Evolutionary conservation across 2,888 invertebrate genomes (phyloP).

Genomic region (Dryomyza anilis): DNA sequence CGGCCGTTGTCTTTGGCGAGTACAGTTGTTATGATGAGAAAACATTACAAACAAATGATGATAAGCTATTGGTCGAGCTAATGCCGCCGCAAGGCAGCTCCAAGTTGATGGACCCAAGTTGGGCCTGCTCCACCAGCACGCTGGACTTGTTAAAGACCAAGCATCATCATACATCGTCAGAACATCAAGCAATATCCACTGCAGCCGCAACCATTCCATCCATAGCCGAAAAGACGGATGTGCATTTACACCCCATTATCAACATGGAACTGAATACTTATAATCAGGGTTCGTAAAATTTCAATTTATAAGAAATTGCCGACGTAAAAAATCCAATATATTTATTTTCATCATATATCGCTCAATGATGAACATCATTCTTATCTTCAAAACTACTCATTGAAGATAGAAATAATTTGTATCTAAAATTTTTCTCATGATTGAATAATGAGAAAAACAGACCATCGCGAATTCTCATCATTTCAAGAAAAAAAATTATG

Average conservation of each 20-base stretch:
- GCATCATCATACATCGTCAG: conserved; percentile 15
- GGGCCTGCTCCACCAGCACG: conserved; percentile 51
- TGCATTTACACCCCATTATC: conserved; percentile 32
- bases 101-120: conserved; percentile 42
- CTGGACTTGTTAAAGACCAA: conserved; percentile 55
- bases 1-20: conserved; percentile 63
- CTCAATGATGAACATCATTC: too few relatives aligned
- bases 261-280: conserved; percentile 48
- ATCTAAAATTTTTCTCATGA: too few relatives aligned
- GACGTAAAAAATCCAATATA: too few relatives aligned
- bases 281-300: too few relatives aligned
- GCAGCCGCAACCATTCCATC: conserved; percentile 26
- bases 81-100: conserved; percentile 63
- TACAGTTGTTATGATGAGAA: conserved; percentile 72
- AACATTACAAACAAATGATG: conserved; percentile 61
- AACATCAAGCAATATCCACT: neutral
- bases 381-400: too few relatives aligned
- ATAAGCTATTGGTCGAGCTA: conserved; percentile 69
- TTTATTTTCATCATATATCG: too few relatives aligned
- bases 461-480: too few relatives aligned
- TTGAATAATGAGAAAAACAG: too few relatives aligned
- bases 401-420: too few relatives aligned
- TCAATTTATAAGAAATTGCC: too few relatives aligned
- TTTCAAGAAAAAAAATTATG: too few relatives aligned
- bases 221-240: conserved; percentile 30